phyloP scores from a whole-genome alignment of 2,888 invertebrate genomes.

The Hydraecia micacea region DNA sequence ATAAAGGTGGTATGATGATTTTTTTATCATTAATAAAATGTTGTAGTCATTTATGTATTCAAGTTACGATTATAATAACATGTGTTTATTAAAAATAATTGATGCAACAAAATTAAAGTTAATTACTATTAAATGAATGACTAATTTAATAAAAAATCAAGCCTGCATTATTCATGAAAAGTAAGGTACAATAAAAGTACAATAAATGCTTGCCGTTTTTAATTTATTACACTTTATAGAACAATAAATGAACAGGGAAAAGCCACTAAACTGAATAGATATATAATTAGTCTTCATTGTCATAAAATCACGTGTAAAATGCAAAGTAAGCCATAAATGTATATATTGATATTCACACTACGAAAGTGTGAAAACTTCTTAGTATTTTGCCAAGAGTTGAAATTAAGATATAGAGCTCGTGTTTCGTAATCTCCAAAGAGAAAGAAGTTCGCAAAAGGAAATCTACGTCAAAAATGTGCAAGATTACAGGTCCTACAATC shows the following conservation, averaged over 20 bases:
- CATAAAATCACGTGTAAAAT: slow-evolving; percentile 51
- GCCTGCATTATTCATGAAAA: slow-evolving; percentile 8
- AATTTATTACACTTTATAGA: background rate
- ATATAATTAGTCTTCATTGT: slow-evolving; percentile 37
- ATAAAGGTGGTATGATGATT: background rate
- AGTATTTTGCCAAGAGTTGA: background rate
- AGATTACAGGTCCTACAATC: background rate
- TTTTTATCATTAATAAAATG: too few species aligned
- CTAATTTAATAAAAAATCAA: background rate
- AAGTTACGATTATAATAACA: too few species aligned
- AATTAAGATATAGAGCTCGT: slow-evolving; percentile 25
- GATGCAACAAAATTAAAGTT: background rate
- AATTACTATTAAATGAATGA: background rate
- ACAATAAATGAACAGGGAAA: slow-evolving; percentile 28
- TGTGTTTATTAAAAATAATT: background rate
- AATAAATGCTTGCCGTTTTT: slow-evolving; percentile 17
- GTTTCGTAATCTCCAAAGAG: too few species aligned
- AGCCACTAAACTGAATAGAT: slow-evolving; percentile 37
- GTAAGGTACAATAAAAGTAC: too few species aligned
- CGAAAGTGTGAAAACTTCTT: slow-evolving; percentile 25
- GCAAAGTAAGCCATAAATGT: slow-evolving; percentile 46
- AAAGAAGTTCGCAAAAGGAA: background rate
- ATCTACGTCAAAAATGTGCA: background rate
- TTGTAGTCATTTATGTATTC: too few species aligned
- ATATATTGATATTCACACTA: slow-evolving; percentile 26